Percentiles rank a stretch among this genome's conserved stretches.
These are phyloP conservation scores for Drosophila nasuta DNA, from an alignment of 1,140 invertebrate genomes.

Conservation along the genomic window DNA sequence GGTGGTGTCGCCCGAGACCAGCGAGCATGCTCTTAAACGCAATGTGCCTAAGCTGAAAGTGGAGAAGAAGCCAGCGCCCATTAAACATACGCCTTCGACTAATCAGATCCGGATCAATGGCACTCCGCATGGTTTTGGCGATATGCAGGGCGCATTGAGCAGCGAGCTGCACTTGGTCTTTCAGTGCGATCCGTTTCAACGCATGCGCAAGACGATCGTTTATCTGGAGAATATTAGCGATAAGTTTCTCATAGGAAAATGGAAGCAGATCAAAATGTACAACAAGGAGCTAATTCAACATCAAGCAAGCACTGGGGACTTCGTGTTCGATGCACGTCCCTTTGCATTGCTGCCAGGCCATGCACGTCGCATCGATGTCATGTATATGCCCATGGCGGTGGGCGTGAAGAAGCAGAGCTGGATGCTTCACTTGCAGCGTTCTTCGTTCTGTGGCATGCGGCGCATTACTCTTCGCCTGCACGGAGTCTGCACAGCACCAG, in stretches of 20 bases:
- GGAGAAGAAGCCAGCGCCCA: too few species aligned
- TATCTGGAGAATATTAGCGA: conserved; percentile 55
- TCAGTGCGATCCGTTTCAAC: conserved; percentile 59
- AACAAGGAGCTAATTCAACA: conserved; percentile 35
- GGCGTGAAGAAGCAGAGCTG: conserved; percentile 53
- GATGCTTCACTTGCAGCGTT: conserved; percentile 32
- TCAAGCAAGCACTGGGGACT: conserved; percentile 24
- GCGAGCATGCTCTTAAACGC: background rate
- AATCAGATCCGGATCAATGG: conserved; percentile 62
- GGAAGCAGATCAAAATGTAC: conserved; percentile 6
- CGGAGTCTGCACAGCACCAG: conserved; percentile 57
- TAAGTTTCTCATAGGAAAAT: conserved; percentile 23
- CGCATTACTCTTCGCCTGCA: conserved; percentile 41
- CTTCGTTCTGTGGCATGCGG: conserved; percentile 51
- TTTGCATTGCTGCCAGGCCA: conserved; percentile 42
- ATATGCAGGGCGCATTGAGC: background rate
- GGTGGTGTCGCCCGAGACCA: conserved; percentile 1
- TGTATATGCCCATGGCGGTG: conserved; percentile 56
- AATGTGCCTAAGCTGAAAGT: background rate
- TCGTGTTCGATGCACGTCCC: conserved; percentile 49
- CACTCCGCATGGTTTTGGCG: conserved; percentile 11
- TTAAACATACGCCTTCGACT: too few species aligned
- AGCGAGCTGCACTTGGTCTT: conserved; percentile 28
- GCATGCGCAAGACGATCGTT: conserved; percentile 51
- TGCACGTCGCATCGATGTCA: conserved; percentile 42